Percentiles rank a stretch among this genome's conserved stretches.
Evolutionary conservation across 1,140 invertebrate genomes (phyloP).

Genomic region (Reticulitermes speratus): DNA sequence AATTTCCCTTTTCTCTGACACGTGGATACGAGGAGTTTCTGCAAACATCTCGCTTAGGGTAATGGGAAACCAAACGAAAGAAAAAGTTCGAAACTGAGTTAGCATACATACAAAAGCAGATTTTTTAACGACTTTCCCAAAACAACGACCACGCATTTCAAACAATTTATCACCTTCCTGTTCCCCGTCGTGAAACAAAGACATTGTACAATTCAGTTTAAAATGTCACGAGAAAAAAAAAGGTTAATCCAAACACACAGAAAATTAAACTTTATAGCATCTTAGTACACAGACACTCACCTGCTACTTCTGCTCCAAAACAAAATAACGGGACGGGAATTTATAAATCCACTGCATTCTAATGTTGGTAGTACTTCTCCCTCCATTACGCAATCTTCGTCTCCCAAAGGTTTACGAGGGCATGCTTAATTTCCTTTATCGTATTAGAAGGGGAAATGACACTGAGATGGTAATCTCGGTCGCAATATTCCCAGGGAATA

Average conservation of each 20-base stretch:
- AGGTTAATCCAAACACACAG: neutral
- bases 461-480: neutral
- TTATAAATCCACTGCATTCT: neutral
- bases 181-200: no score
- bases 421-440: neutral
- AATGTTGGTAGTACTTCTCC: neutral
- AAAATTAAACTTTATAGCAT: neutral
- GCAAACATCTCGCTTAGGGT: no score
- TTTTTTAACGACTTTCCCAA: no score
- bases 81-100: no score
- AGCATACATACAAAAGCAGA: no score
- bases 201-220: neutral
- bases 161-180: no score
- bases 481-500: no score
- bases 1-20: no score
- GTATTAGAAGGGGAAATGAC: neutral
- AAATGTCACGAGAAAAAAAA: neutral
- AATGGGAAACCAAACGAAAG: no score
- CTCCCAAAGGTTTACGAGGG: neutral
- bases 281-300: neutral
- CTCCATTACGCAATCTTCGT: neutral
- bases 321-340: neutral
- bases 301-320: neutral
- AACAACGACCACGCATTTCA: no score
- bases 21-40: no score